A percentile compares a stretch with the other conserved stretches of the same genome.
Evolutionary conservation across 2,797 vertebrate genomes (phyloP).

Genomic region (Lithobates pipiens): DNA sequence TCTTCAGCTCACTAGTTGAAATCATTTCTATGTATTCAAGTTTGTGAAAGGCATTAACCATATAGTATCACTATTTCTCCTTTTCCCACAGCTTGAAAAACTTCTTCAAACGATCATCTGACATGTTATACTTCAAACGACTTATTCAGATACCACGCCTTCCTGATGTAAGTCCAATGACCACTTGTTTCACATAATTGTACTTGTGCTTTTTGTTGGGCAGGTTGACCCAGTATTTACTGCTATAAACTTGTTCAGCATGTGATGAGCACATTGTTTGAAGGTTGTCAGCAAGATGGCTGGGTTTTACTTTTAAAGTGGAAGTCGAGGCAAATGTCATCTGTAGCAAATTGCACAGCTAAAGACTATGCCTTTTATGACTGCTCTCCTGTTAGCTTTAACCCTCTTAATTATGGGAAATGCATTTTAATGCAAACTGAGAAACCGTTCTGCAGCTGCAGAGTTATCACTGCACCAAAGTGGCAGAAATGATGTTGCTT

Average conservation of each 20-base stretch:
- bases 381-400: no score
- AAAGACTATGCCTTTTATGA: no score
- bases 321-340: neutral
- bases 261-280: neutral
- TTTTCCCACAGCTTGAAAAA: slow-evolving; percentile 83
- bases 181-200: neutral
- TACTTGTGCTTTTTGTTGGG: neutral
- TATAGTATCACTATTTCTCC: neutral
- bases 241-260: neutral
- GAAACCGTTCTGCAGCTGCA: no score
- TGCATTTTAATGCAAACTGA: no score
- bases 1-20: no score
- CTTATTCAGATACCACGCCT: slow-evolving; percentile 97
- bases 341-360: neutral
- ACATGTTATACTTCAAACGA: slow-evolving; percentile 96
- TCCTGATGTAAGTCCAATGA: slow-evolving; percentile 82
- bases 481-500: no score
- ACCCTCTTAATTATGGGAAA: no score
- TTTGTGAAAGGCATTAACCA: no score
- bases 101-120: slow-evolving; percentile 92
- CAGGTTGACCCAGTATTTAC: neutral
- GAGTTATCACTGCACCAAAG: no score
- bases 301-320: neutral
- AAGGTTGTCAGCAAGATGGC: neutral
- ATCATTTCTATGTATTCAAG: no score